phyloP scores from a whole-genome alignment of 30 jellyfish, hydroid and myxozoan genomes.

The Sanderia malayensis region DNA sequence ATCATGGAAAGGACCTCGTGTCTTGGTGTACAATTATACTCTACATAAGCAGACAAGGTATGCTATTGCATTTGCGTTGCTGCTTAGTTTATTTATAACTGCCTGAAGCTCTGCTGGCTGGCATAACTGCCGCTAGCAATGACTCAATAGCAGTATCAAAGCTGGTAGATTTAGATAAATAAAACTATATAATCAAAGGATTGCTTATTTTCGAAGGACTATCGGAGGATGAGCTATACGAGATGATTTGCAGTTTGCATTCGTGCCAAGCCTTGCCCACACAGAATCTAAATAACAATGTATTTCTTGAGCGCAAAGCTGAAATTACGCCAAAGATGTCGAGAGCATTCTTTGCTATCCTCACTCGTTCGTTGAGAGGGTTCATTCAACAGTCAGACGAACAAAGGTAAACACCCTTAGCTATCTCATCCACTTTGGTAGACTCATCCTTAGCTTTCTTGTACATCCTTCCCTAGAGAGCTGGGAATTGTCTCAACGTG shows the following conservation, averaged over 20 bases:
- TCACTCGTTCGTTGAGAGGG: conserved; percentile 60
- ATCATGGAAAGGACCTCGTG: conserved; percentile 63
- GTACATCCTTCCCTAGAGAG: too few species aligned
- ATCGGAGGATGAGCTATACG: conserved; percentile 73
- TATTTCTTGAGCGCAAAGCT: background rate
- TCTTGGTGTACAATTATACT: conserved; percentile 42
- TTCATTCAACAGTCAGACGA: conserved; percentile 49
- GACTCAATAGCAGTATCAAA: too few species aligned
- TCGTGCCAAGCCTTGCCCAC: conserved; percentile 18
- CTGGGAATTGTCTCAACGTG: too few species aligned
- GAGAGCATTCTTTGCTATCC: conserved; percentile 39
- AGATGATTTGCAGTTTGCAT: conserved; percentile 37
- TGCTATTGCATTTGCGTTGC: too few species aligned
- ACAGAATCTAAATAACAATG: conserved; percentile 1
- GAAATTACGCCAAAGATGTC: conserved; percentile 35
- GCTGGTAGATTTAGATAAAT: too few species aligned
- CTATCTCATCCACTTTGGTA: too few species aligned
- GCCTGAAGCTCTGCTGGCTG: too few species aligned
- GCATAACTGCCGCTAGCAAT: too few species aligned
- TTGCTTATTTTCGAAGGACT: too few species aligned
- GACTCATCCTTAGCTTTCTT: too few species aligned
- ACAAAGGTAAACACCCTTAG: conserved; percentile 59
- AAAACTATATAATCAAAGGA: too few species aligned
- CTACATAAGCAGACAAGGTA: conserved; percentile 69
- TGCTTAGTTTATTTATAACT: too few species aligned